Base-by-base conservation (phyloP, 1,140 invertebrate species). In the Cataglyphis hispanica region DNA sequence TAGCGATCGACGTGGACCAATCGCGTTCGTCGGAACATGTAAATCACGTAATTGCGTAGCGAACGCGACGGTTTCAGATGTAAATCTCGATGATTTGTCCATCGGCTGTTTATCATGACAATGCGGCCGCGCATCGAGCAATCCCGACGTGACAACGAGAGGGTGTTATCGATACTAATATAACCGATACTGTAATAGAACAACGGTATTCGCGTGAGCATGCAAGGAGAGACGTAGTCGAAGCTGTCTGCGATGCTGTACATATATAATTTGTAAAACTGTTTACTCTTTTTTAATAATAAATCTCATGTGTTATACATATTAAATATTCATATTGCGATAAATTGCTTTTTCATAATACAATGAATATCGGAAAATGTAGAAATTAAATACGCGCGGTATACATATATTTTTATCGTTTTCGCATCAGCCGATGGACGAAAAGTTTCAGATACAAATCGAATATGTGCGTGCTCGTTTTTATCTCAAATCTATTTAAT, bases 71-170 rank as follows among this genome's bases (percentile, higher is more conserved):
- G 75, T 60, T 67, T 43, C 72, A 70, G 83, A 76, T 89, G 87
- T 89, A 85, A 87, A 90, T 90, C 87, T 89, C 69, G 87, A 86
- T 89, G 85, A 89, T 90, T 90, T 87, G 89, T 90, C 88, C 89
- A 89, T 89, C 80, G 89, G 72, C 87, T 89, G 85, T 90, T 88
- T 87, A 90, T 90, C 87, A 89, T 89, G 74, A 67, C 78, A 60
- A 89, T 78, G 80, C 87, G 58, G 31, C 72, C 63, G 77, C 72
- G 50, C 60, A 53, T 89, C 83, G 61, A 56, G 19, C 64, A 69
- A 25, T 19, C 22, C 50, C 74, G 69, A 89, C 70, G 84, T 72
- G 84, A 89, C 88, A 86, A 58, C 75, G 70, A 83, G 75, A 89
- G 25, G 53, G 53, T 60, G 53, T 83, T 83, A 74, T 72, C 78